Base-by-base conservation (phyloP, 2,888 invertebrate genomes). In the Callyntrura sp. region DNA sequence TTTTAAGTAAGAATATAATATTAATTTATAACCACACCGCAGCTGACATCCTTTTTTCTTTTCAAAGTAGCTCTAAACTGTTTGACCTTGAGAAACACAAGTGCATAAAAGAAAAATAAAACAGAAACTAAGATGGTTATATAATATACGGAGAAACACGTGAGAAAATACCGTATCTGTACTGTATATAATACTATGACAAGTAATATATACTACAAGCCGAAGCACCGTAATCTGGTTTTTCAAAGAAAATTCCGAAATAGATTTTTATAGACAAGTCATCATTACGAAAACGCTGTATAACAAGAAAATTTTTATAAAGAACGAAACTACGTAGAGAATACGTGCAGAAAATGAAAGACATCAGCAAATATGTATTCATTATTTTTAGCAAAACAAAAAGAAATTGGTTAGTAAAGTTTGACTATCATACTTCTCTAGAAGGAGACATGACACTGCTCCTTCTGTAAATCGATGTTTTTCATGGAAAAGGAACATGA, bases 1-100 rank as follows among this genome's bases (percentile, higher is more conserved):
- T 73, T 51, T 70, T 85, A 85, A 85, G 85, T 48, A 79, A 79
- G 17, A 70, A 70, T 43, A 17, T 43, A 70, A 70, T 43, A 17
- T 45, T 51, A 76, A 76, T 76, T 35, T 48, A 76, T 79, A 79
- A 57, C 17, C 35, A 68, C 62, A 48, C 68, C 85, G 85, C 85
- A 85, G 85, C 60, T 79, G 57, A 73, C 68, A 62, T 35, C 73
- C 55, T 73, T 73, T 85, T 70, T 73, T 73, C 55, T 70, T 20
- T 43, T 45, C 35, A 28, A n/a, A 28, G 35, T 60, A 79, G 20
- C 57, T 57, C 35, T 35, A 35, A 60, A 28, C 76, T 76, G 57
- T 57, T 76, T 76, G 76, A 76, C 76, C 76, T 76, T 76, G 73
- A 70, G 25, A 62, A 62, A 25, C 12, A 62, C 11, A 20, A 76